These are phyloP conservation scores for Arvicola amphibius DNA, from an alignment of 2,797 vertebrate genomes.

Conservation along the genomic window DNA sequence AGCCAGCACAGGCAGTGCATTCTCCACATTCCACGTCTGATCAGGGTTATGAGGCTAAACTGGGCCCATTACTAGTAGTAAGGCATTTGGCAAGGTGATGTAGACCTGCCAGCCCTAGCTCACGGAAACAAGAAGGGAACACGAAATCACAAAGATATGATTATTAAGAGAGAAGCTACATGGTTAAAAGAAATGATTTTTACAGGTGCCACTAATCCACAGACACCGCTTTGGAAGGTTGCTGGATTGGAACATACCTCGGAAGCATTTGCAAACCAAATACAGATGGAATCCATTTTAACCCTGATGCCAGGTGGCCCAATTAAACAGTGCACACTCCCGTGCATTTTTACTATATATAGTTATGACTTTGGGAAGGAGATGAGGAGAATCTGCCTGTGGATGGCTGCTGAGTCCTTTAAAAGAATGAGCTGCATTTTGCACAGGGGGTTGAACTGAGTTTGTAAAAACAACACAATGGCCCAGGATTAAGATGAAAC, in stretches of 20 bases:
- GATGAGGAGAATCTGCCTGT: neutral
- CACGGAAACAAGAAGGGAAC: slow-evolving; percentile 51
- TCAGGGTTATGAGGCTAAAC: slow-evolving; percentile 90
- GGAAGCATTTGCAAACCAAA: slow-evolving; percentile 69
- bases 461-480: slow-evolving; percentile 72
- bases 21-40: slow-evolving; percentile 92
- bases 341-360: neutral
- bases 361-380: neutral
- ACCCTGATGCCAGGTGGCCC: neutral
- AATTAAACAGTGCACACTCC: slow-evolving; percentile 31
- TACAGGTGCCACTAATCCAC: slow-evolving; percentile 45
- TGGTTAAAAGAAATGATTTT: slow-evolving; percentile 56
- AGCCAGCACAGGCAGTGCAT: slow-evolving; percentile 87
- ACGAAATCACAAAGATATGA: slow-evolving; percentile 9
- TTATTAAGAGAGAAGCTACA: slow-evolving; percentile 57
- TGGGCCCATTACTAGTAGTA: slow-evolving; percentile 57
- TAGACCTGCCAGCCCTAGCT: neutral
- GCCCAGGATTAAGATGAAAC: slow-evolving; percentile 69
- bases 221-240: slow-evolving; percentile 59
- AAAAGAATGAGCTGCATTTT: slow-evolving; percentile 60
- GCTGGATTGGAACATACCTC: slow-evolving; percentile 48
- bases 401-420: slow-evolving; percentile 37
- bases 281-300: slow-evolving; percentile 56
- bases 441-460: slow-evolving; percentile 1
- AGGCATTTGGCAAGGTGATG: slow-evolving; percentile 36